These are phyloP conservation scores for Corynorhinus townsendii DNA, from an alignment of 2,113 vertebrate species.

Conservation along the genomic window DNA sequence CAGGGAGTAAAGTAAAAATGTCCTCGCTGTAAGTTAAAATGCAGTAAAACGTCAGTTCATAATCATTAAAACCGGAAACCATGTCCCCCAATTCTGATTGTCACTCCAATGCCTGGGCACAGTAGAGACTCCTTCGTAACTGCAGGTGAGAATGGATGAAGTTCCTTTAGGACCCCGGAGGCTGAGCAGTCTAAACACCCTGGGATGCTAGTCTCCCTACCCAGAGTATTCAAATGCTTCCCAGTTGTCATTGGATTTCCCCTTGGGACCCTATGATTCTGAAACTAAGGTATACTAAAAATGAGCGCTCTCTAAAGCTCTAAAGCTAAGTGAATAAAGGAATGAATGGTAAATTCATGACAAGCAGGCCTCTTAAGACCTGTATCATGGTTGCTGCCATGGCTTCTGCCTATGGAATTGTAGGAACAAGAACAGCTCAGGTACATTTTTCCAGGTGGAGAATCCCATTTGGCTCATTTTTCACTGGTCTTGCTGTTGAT, in stretches of 20 bases:
- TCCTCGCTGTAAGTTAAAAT: background rate
- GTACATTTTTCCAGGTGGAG: background rate
- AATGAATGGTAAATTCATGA: background rate
- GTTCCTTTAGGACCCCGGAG: background rate
- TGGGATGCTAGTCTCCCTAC: background rate
- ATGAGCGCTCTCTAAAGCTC: background rate
- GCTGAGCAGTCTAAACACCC: background rate
- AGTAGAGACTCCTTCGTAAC: background rate
- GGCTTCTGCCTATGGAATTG: background rate
- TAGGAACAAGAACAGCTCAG: background rate
- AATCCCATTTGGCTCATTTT: too few relatives aligned
- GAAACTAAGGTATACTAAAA: background rate
- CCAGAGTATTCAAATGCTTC: background rate
- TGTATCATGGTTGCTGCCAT: background rate
- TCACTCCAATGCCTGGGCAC: background rate
- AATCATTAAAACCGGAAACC: background rate
- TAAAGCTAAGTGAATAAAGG: background rate
- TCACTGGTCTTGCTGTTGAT: background rate
- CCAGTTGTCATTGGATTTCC: background rate
- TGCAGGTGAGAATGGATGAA: background rate
- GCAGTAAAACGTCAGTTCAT: background rate
- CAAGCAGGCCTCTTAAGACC: background rate
- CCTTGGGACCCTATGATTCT: background rate
- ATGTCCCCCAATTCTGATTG: fast-evolving
- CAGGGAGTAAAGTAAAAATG: background rate